Evolutionary conservation across 2,797 vertebrate genomes (phyloP).

Genomic region (Tauraco hartlaubi): DNA sequence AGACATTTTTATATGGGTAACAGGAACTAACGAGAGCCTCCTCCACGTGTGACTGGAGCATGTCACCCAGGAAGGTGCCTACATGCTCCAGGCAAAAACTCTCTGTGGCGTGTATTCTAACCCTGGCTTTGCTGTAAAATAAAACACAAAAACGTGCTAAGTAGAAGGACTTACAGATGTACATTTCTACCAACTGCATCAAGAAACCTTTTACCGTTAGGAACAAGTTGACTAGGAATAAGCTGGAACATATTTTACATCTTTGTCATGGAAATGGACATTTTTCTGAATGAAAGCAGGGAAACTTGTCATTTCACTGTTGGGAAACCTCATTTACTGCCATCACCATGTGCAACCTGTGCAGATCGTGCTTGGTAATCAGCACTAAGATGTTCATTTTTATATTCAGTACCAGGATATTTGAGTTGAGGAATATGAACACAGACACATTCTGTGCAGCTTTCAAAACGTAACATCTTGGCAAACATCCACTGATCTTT

Average conservation of each 20-base stretch:
- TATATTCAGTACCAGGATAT: background rate
- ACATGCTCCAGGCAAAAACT: constrained; percentile 16
- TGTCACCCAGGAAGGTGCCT: constrained; percentile 15
- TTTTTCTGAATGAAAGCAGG: background rate
- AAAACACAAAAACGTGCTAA: background rate
- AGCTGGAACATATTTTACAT: background rate
- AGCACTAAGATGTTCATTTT: background rate
- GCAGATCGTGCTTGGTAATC: background rate
- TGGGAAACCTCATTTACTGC: constrained; percentile 11
- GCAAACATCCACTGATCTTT: background rate
- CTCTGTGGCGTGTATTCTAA: background rate
- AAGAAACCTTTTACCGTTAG: constrained; percentile 14
- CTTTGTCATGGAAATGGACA: background rate
- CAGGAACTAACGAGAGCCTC: constrained; percentile 53
- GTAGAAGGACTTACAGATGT: constrained; percentile 2
- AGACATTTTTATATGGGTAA: constrained; percentile 66
- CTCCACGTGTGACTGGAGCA: constrained; percentile 7
- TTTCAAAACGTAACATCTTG: background rate
- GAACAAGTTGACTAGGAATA: constrained; percentile 6
- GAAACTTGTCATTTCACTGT: constrained; percentile 21
- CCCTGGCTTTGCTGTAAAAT: constrained; percentile 66
- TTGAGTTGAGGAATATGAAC: background rate
- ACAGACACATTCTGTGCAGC: background rate
- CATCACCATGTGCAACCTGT: background rate
- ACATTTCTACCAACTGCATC: background rate